phyloP scores from a whole-genome alignment of 2,797 vertebrate genomes.

The Cottoperca gobio region DNA sequence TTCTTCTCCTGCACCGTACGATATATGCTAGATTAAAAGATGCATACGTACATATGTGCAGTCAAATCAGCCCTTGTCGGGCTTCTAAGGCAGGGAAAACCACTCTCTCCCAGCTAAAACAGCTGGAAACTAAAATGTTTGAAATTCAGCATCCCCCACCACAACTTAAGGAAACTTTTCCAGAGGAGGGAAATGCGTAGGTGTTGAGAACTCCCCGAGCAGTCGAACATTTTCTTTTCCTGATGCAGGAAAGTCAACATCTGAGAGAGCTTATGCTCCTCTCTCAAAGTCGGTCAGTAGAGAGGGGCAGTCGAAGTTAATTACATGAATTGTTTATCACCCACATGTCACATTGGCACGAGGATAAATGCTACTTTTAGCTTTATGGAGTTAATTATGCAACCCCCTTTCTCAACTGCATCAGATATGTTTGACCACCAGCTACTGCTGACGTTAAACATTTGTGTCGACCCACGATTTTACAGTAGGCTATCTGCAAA shows the following conservation, averaged over 20 bases:
- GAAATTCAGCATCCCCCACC: conserved; percentile 45
- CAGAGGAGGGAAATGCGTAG: conserved; percentile 61
- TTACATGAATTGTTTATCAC: conserved; percentile 28
- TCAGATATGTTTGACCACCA: conserved; percentile 41
- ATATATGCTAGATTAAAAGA: conserved; percentile 1
- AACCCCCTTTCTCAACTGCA: conserved; percentile 27
- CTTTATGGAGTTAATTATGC: conserved; percentile 50
- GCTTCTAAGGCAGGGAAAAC: conserved; percentile 29
- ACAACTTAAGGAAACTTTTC: conserved; percentile 58
- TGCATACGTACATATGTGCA: neutral
- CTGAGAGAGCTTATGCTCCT: conserved; percentile 31
- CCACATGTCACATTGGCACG: conserved; percentile 39
- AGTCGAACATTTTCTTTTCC: conserved; percentile 61
- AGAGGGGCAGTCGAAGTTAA: conserved; percentile 48
- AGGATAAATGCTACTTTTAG: conserved; percentile 27
- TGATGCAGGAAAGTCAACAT: conserved; percentile 54
- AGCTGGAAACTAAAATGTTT: conserved; percentile 52
- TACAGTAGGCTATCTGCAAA: conserved; percentile 34
- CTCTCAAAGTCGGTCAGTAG: conserved; percentile 21
- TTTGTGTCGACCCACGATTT: conserved; percentile 39
- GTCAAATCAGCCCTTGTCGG: conserved; percentile 9
- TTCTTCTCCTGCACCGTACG: neutral
- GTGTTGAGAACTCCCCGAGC: conserved; percentile 62
- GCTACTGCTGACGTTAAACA: conserved; percentile 28
- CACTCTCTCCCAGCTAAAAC: conserved; percentile 12